Evolutionary conservation across 2,113 vertebrate genomes (phyloP).

Genomic region (Cinclus mexicanus): DNA sequence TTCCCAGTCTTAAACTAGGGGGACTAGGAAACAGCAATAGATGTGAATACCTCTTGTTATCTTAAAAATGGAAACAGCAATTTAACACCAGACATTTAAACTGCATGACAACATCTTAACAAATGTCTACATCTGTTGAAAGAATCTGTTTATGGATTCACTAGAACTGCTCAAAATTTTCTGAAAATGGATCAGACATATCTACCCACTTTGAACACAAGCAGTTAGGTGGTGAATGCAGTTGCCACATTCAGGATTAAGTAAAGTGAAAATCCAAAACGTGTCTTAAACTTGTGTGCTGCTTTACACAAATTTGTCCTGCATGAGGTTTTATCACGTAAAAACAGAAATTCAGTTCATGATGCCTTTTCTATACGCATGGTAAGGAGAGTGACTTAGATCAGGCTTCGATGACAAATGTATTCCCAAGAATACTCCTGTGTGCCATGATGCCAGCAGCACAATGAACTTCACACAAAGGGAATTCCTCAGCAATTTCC

Average conservation of each 20-base stretch:
- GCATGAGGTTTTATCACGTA: neutral
- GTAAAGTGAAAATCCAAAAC: neutral
- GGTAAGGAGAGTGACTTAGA: neutral
- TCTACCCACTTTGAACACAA: neutral
- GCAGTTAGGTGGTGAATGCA: rapidly evolving
- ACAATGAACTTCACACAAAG: neutral
- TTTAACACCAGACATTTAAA: neutral
- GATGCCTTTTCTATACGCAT: neutral
- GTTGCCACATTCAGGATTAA: neutral
- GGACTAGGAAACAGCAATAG: neutral
- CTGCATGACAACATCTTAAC: neutral
- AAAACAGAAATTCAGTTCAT: neutral
- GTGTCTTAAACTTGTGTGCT: neutral
- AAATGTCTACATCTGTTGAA: neutral
- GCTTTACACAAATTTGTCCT: neutral
- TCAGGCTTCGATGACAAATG: neutral
- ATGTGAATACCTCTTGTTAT: neutral
- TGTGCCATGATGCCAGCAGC: neutral
- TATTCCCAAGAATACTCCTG: neutral
- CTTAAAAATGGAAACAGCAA: neutral
- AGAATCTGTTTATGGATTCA: neutral
- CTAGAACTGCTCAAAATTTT: neutral
- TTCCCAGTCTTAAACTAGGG: neutral
- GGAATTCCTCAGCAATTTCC: neutral
- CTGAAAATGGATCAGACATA: neutral